A percentile compares a stretch with the other conserved stretches of the same genome.
phyloP scores from a whole-genome alignment of 2,113 vertebrate genomes.

The Symphodus melops region DNA sequence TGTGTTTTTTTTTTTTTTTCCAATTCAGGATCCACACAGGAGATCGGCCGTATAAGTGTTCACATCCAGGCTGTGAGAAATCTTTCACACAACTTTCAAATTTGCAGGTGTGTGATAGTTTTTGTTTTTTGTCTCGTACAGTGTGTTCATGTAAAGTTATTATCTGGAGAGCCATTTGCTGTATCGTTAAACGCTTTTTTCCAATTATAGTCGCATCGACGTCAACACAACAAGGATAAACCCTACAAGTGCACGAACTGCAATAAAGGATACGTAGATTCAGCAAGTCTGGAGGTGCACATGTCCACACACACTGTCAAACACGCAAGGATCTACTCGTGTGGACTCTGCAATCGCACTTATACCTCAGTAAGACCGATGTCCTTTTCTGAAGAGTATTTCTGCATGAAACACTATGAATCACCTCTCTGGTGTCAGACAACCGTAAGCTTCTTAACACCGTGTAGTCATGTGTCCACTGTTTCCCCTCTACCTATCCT shows the following conservation, averaged over 20 bases:
- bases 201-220: conserved; percentile 91
- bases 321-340: conserved; percentile 97
- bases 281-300: conserved; percentile 94
- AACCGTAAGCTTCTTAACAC: conserved; percentile 64
- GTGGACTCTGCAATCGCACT: conserved; percentile 96
- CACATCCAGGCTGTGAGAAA: conserved; percentile 96
- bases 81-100: conserved; percentile 98
- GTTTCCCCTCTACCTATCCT: conserved; percentile 68
- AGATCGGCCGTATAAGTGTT: conserved; percentile 96
- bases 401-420: conserved; percentile 63
- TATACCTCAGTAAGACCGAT: conserved; percentile 94
- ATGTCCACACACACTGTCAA: conserved; percentile 97
- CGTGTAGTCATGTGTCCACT: conserved; percentile 71
- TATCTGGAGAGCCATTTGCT: background rate
- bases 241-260: conserved; percentile 99
- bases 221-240: conserved; percentile 99
- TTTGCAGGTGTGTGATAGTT: conserved; percentile 88
- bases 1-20: conserved; percentile 64
- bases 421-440: conserved; percentile 66
- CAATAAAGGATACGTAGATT: conserved; percentile 95
- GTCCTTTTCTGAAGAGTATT: conserved; percentile 68
- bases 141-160: background rate
- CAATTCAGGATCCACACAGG: conserved; percentile 95
- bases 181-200: conserved; percentile 16
- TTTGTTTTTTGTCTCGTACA: conserved; percentile 4